Conservation (phyloP, 2,888 invertebrate genomes). For the Ommatoiulus sabulosus region DNA sequence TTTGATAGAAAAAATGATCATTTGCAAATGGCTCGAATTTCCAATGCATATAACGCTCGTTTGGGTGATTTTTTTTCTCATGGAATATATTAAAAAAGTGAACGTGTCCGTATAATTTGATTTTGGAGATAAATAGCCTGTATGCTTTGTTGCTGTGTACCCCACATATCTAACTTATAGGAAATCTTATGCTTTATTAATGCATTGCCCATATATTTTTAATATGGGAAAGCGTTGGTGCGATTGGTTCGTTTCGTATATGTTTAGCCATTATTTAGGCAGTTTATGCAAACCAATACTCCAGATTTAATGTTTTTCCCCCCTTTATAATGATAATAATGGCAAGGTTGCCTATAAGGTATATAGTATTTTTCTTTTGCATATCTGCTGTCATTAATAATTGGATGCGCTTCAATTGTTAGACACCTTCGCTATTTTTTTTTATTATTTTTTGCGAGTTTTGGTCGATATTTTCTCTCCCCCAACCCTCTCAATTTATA, state of each 20-base stretch:
- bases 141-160: neutral
- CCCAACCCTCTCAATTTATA: neutral
- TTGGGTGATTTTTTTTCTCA: neutral
- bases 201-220: slow-evolving; percentile 34
- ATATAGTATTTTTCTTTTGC: neutral
- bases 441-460: neutral
- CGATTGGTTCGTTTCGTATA: neutral
- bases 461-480: neutral
- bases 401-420: slow-evolving; percentile 36
- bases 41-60: neutral
- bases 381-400: neutral
- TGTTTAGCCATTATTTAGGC: neutral
- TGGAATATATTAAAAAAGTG: neutral
- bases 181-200: slow-evolving; percentile 4
- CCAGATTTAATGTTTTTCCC: neutral
- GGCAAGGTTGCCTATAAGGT: neutral
- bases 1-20: slow-evolving; percentile 7
- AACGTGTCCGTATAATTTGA: slow-evolving; percentile 16
- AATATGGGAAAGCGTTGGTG: neutral
- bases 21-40: slow-evolving; percentile 10
- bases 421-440: slow-evolving; percentile 29
- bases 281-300: slow-evolving; percentile 35
- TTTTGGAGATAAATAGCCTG: slow-evolving; percentile 2
- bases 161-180: neutral
- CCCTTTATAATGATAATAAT: neutral